Percentiles rank a stretch among this genome's conserved stretches.
Conservation (phyloP, 2,888 invertebrate species). For the Ommatoiulus sabulosus region DNA sequence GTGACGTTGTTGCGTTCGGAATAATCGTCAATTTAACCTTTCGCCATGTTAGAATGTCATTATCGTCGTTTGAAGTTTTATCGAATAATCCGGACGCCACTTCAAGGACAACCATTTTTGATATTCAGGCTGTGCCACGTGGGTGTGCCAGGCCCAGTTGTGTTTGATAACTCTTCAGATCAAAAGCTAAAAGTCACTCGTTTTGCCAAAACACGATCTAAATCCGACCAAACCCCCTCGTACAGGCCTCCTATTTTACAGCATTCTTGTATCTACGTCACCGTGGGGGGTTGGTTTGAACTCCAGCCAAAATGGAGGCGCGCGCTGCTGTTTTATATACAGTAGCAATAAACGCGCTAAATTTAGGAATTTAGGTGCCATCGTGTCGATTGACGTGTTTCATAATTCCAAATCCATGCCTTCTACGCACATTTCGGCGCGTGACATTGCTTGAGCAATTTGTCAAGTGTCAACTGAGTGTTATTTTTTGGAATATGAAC, state of each 20-base stretch:
- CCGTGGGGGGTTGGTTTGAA: background rate
- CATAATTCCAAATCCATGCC: slow-evolving; percentile 11
- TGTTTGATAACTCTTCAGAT: background rate
- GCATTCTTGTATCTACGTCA: slow-evolving; percentile 17
- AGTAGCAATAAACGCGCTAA: background rate
- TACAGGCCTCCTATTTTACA: background rate
- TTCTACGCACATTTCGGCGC: background rate
- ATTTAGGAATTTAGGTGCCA: background rate
- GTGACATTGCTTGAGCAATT: background rate
- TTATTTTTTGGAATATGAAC: too few relatives aligned
- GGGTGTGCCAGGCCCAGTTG: slow-evolving; percentile 25
- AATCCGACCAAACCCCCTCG: slow-evolving; percentile 24
- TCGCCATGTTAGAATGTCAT: background rate
- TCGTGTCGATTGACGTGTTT: slow-evolving; percentile 26
- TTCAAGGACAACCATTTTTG: slow-evolving; percentile 13
- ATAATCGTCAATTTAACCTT: background rate
- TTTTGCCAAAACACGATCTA: slow-evolving; percentile 18
- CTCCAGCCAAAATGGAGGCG: slow-evolving; percentile 1
- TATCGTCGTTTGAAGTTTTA: slow-evolving; percentile 9
- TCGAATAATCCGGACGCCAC: background rate
- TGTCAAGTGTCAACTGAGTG: too few relatives aligned
- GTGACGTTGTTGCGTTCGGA: background rate
- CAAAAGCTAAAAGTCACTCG: background rate
- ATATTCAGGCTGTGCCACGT: slow-evolving; percentile 14
- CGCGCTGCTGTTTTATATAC: background rate